Conservation (phyloP, 37 sponge, comb jelly and placozoan genomes). For the Halichondria panicea region DNA sequence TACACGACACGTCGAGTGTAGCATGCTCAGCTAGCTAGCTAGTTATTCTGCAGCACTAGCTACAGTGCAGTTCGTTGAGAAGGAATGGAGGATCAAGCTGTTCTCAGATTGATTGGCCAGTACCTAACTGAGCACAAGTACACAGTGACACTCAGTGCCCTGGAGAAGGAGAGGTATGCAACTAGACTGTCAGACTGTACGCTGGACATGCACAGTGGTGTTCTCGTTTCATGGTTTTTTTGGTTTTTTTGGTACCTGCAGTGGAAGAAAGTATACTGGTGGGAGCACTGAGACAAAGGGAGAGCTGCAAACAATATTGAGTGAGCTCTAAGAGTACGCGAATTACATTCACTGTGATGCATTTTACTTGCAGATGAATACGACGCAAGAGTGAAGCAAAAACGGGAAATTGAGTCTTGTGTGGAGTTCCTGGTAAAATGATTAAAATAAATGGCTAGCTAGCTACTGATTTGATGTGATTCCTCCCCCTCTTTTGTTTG, state of each 20-base stretch:
- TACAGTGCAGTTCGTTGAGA: neutral
- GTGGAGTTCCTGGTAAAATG: slow-evolving; percentile 24
- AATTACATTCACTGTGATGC: neutral
- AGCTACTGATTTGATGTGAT: neutral
- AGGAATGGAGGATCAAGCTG: slow-evolving; percentile 25
- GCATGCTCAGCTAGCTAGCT: too few species aligned
- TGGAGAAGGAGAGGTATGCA: slow-evolving; percentile 38
- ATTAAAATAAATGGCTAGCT: neutral
- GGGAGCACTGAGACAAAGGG: slow-evolving; percentile 36
- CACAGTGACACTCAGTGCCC: slow-evolving; percentile 7
- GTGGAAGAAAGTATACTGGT: slow-evolving; percentile 41
- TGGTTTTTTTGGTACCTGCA: neutral
- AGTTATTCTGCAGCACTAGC: too few species aligned
- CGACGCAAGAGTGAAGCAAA: slow-evolving; percentile 7
- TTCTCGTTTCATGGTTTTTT: neutral
- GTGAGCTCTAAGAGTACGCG: neutral
- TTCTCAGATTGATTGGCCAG: slow-evolving; percentile 42
- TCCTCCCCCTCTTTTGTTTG: neutral
- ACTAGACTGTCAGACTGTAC: neutral
- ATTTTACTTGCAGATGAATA: slow-evolving; percentile 14
- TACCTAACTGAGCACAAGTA: slow-evolving; percentile 31
- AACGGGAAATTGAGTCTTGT: neutral
- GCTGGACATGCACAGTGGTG: neutral
- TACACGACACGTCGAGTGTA: too few species aligned
- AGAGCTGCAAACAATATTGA: slow-evolving; percentile 50